A percentile compares a stretch with the other conserved stretches of the same genome.
Conservation (phyloP, 1,140 invertebrate genomes). For the Sweltsa coloradensis region DNA sequence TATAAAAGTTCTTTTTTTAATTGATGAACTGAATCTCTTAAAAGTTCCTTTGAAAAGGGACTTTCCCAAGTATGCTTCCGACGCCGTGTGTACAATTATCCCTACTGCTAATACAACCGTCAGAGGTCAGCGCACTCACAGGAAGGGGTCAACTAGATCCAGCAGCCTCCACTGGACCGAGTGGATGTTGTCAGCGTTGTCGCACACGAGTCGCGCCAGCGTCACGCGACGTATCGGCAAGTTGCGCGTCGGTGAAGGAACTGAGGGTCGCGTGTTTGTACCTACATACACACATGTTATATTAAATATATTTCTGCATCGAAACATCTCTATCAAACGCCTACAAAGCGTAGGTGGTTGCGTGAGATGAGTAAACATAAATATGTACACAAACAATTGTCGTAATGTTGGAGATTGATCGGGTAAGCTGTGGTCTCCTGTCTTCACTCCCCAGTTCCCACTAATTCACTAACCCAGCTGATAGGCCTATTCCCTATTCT, state of each 20-base stretch:
- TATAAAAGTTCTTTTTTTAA: no score
- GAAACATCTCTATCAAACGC: neutral
- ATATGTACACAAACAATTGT: neutral
- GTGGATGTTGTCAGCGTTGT: conserved; percentile 30
- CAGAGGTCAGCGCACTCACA: conserved; percentile 30
- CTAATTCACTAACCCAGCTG: no score
- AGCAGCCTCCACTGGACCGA: conserved; percentile 29
- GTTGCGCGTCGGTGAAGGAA: conserved; percentile 37
- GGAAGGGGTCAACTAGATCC: conserved; percentile 28
- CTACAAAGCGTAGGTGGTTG: neutral
- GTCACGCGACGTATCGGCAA: conserved; percentile 30
- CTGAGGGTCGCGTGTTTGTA: conserved; percentile 39
- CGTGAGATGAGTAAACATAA: neutral
- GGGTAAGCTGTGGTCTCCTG: no score
- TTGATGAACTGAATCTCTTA: no score
- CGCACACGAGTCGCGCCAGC: conserved; percentile 30
- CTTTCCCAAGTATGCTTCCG: no score
- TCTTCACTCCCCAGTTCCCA: no score
- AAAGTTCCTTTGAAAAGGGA: no score
- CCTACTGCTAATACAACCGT: neutral
- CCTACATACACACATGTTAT: no score
- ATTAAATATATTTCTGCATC: conserved; percentile 42
- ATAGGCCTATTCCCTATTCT: no score
- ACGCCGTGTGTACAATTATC: no score
- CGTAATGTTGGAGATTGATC: neutral